Evolutionary conservation across 2,113 vertebrate genomes (phyloP), one percentile per base, ranked within the genome.

Genomic region (Cacatua alba): DNA sequence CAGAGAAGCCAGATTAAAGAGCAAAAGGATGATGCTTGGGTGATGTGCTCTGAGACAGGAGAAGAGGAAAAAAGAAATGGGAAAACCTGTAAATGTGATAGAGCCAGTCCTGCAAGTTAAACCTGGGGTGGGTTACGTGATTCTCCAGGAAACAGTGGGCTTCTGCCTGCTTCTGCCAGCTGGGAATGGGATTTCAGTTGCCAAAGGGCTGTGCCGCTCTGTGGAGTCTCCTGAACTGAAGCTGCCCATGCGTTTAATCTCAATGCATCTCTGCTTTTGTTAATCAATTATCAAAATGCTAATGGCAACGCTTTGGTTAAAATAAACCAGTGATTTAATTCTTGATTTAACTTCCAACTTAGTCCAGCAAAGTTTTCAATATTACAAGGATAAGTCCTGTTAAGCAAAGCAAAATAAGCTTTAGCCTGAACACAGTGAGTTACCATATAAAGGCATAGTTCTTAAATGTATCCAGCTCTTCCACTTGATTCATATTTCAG

Each of bases 281-380:
- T 87, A 72, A 85, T 28, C 7, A 3, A n/a, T 62, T 89, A 43
- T 70, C 88, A 89, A 37, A 28, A 79, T n/a, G 63, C 57, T 89
- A 67, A 60, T 57, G 72, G 67, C 53, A 69, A 84, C 62, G 41
- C 57, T 82, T 76, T 49, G 41, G 74, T 94, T 94, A 92, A 94
- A 95, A 90, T 64, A 79, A 94, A 89, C 49, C 81, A 76, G 72
- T 52, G 60, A 41, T 94, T 96, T 97, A 96, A 96, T 95, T 91
- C 53, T 94, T 86, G 80, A 48, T 82, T 71, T 79, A 89, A 82
- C 39, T 69, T 93, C 77, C 64, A 86, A 82, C 62, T 94, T 82
- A 79, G 41, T 86, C 76, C 85, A 86, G 67, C 41, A 31, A 81
- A 86, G 65, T 76, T 86, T 92, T 84, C 83, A 46, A 69, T 87